Conservation (phyloP, 1,140 invertebrate species). For the Ooceraea biroi region DNA sequence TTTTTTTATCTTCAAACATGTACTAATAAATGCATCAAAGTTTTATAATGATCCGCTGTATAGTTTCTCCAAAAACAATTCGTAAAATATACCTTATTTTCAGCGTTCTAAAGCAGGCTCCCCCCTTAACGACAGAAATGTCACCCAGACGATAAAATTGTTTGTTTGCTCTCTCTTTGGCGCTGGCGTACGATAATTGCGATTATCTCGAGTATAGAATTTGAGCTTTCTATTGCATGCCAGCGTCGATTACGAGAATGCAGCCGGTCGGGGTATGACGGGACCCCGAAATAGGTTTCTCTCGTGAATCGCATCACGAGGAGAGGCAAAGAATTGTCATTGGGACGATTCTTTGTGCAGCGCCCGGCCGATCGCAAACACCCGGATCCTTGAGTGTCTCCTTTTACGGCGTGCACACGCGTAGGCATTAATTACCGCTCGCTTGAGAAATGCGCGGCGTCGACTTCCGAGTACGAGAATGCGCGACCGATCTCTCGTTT, state of each 20-base stretch:
- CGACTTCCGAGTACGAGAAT: constrained; percentile 47
- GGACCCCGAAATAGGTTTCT: background rate
- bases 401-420: constrained; percentile 73
- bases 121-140: no score
- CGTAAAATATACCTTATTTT: no score
- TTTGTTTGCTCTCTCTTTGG: background rate
- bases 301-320: background rate
- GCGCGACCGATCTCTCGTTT: background rate
- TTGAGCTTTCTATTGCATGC: background rate
- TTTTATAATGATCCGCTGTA: no score
- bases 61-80: no score
- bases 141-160: background rate
- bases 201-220: constrained; percentile 6
- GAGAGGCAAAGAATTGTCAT: background rate
- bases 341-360: background rate
- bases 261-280: background rate
- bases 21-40: no score
- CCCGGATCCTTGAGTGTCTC: constrained; percentile 63
- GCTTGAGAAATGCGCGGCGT: constrained; percentile 58
- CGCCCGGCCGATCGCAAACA: background rate
- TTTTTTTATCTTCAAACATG: no score
- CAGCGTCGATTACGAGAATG: background rate
- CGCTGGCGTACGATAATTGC: background rate
- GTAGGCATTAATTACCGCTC: constrained; percentile 73
- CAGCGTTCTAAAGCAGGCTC: no score